A percentile compares a stretch with the other conserved stretches of the same genome.
Conservation (phyloP, 2,113 vertebrate species). For the Dascyllus trimaculatus region DNA sequence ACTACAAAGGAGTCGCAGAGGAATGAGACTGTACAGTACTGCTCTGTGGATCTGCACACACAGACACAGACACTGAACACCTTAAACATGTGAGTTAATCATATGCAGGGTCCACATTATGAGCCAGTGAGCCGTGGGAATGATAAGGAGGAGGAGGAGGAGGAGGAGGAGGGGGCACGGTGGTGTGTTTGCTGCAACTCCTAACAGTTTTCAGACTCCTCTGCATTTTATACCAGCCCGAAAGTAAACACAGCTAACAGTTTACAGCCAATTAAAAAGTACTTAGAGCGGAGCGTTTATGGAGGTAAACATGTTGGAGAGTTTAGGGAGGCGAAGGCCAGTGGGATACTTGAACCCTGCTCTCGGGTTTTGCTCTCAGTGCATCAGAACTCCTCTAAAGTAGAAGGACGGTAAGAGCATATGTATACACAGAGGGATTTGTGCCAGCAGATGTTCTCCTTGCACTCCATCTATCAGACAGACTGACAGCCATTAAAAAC, state of each 20-base stretch:
- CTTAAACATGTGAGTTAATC: conserved; percentile 88
- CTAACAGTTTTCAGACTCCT: conserved; percentile 89
- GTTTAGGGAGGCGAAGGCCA: conserved; percentile 76
- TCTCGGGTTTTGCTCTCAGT: conserved; percentile 65
- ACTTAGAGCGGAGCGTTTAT: conserved; percentile 88
- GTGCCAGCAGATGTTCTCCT: conserved; percentile 80
- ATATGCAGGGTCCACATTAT: conserved; percentile 83
- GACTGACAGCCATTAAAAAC: conserved; percentile 82
- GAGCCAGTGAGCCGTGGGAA: conserved; percentile 87
- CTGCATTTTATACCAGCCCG: conserved; percentile 90
- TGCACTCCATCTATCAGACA: conserved; percentile 82
- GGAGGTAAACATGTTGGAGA: conserved; percentile 91
- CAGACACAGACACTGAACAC: conserved; percentile 91
- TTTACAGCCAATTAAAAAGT: conserved; percentile 97
- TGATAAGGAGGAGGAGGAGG: conserved; percentile 51
- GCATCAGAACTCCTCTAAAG: conserved; percentile 63
- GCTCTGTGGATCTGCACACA: conserved; percentile 88
- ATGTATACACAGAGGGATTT: conserved; percentile 76
- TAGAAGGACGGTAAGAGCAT: conserved; percentile 66
- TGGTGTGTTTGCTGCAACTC: conserved; percentile 82
- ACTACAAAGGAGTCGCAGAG: conserved; percentile 85
- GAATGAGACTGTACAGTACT: conserved; percentile 78
- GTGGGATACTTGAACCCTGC: conserved; percentile 73
- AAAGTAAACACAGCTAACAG: conserved; percentile 90
- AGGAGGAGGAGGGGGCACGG: conserved; percentile 23